Evolutionary conservation across 1,140 invertebrate species (phyloP), one percentile per base, ranked within the genome.

Genomic region (Scaptomyza hsui): DNA sequence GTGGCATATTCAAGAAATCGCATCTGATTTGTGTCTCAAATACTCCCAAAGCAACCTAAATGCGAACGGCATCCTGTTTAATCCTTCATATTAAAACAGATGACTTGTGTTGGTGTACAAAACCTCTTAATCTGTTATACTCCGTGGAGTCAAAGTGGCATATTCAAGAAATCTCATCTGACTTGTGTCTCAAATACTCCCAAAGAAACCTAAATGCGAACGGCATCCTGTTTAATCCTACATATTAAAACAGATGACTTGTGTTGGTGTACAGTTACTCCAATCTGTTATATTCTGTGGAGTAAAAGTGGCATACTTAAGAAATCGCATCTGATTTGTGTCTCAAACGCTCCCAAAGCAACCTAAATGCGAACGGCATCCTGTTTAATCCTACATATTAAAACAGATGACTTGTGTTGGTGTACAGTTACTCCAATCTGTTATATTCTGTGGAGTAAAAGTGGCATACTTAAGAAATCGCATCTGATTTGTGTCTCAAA

Each of bases 111-210:
- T 74, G 37, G 64, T 45, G 56, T 37, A 72, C 60, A 71, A 1
- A 47, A 10, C 1, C 0, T n/a, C 6, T 29, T 1, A 24, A 7
- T 52, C 48, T 64, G 39, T 65, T 45, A 49, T 41, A 61, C 39
- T 10, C n/a, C 5, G 0, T 21, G 78, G 78, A 78, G 75, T 53
- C n/a, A 81, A 76, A 79, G 69, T 79, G 77, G 65, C 61, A 71
- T 74, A 73, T 67, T 77, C 35, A 4, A 15, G 32, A 12, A 13
- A 10, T 26, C 0, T 26, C 7, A 16, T 41, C 16, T 15, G 10
- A 51, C 59, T 51, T 57, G 60, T 74, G 70, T 71, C 70, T 80
- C 76, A 79, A 73, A 76, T 73, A 32, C 76, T 76, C 76, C 73
- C 3, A 76, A 21, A 79, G 12, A 4, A 79, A 79, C n/a, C 0